These are phyloP conservation scores for Phylloscopus trochiloides DNA, from an alignment of 2,113 vertebrate genomes.

Conservation along the genomic window DNA sequence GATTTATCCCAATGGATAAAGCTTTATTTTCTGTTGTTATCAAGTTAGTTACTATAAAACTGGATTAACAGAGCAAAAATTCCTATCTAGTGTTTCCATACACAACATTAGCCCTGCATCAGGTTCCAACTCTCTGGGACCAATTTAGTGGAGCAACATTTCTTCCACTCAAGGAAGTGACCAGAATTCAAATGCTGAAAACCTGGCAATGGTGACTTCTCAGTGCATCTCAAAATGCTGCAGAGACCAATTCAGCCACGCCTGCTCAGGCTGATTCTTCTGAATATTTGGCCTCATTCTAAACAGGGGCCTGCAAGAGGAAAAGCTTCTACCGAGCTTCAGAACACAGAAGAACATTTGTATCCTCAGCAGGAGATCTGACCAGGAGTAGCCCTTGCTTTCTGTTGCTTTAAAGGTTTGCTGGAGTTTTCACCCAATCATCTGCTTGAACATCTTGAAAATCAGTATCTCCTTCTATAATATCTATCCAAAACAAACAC, in stretches of 20 bases:
- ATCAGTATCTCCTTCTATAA: slow-evolving; percentile 72
- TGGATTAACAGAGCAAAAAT: not conserved
- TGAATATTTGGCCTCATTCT: slow-evolving; percentile 10
- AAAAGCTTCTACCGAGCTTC: slow-evolving; percentile 9
- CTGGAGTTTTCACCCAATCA: slow-evolving; percentile 73
- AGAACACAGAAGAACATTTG: slow-evolving; percentile 48
- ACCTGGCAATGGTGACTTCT: not conserved
- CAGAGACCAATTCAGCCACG: not conserved
- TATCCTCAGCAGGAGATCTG: slow-evolving; percentile 55
- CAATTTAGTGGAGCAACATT: not conserved
- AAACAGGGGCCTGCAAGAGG: not conserved
- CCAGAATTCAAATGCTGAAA: not conserved
- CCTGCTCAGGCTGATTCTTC: not conserved
- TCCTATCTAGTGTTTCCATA: not conserved
- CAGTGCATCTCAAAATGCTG: not conserved
- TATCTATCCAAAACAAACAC: slow-evolving; percentile 77
- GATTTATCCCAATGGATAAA: not conserved
- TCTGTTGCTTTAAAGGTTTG: slow-evolving; percentile 72
- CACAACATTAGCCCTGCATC: not conserved
- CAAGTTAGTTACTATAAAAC: not conserved
- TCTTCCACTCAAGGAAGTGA: not conserved
- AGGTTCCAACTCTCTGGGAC: not conserved
- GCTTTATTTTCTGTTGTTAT: not conserved
- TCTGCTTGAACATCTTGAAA: slow-evolving; percentile 80
- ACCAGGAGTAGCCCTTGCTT: slow-evolving; percentile 65